Evolutionary conservation across 2,888 invertebrate species (phyloP), one percentile per base, ranked within the genome.

Genomic region (Dicranocentrus wangi): DNA sequence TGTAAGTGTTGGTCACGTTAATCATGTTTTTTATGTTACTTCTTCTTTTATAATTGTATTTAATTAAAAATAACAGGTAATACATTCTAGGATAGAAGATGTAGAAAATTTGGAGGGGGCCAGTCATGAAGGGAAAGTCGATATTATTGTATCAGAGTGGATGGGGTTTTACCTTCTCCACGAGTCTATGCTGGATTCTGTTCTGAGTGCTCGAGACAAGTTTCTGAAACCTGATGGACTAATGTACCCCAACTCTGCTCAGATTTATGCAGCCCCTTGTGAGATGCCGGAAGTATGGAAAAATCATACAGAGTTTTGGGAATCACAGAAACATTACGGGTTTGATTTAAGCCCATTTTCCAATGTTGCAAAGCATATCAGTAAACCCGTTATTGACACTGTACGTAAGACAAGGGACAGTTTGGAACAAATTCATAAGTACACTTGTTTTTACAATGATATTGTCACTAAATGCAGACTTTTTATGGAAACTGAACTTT

Each of bases 91-190:
- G 90, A 91, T 95, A 7, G 96, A 97, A 90, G 93, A 96, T 87
- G 90, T 96, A 1, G 88, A 89, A 27, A 60, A 68, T 0, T 0
- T 68, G 10, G n/a, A 2, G 5, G 21, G n/a, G 15, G 58, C n/a
- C 0, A 88, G 94, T 66, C n/a, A n/a, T n/a, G 89, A 92, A 68
- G 90, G 91, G 8, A 93, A 93, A 89, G 94, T 95, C 1, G 97
- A 98, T 89, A 92, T 96, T 10, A 95, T 98, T 83, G 92, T 98
- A 3, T 97, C 97, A 0, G 98, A 98, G 90, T 98, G 98, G 98
- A 98, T 98, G 98, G 98, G 98, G 0, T 97, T 98, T 89, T 97
- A 96, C 89, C 90, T 98, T 39, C 89, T 98, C 17, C 98, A 97
- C 88, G 98, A 98, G 89, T 96, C 95, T 7, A 98, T 98, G 98